Evolutionary conservation across 2,888 invertebrate species (phyloP).

Genomic region (Rhamphomyia laevipes): DNA sequence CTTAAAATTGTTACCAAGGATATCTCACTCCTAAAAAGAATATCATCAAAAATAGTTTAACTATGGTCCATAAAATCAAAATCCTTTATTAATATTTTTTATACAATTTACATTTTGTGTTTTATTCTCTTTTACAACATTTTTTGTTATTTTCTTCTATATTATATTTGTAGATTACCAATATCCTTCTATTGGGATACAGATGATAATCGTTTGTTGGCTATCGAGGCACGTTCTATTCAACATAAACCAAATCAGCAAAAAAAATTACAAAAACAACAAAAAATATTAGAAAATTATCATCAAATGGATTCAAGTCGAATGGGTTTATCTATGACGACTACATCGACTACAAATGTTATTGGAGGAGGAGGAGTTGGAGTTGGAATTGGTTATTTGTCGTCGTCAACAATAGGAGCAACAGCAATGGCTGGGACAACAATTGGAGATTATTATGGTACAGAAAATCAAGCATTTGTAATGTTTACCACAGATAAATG

Average conservation of each 20-base stretch:
- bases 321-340: neutral
- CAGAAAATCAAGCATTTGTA: slow-evolving; percentile 27
- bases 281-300: neutral
- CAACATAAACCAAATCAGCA: slow-evolving; percentile 25
- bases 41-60: no score
- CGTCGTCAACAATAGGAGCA: slow-evolving; percentile 5
- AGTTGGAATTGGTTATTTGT: slow-evolving; percentile 8
- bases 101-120: neutral
- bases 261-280: slow-evolving; percentile 17
- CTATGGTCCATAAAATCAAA: slow-evolving; percentile 1
- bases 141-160: neutral
- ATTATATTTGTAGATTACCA: slow-evolving; percentile 41
- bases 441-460: slow-evolving; percentile 15
- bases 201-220: slow-evolving; percentile 72
- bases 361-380: neutral
- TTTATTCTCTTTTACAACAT: neutral
- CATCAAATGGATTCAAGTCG: neutral
- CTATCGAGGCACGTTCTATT: slow-evolving; percentile 62
- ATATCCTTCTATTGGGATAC: slow-evolving; percentile 73
- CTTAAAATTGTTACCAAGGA: slow-evolving; percentile 2
- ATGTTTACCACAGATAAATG: slow-evolving; percentile 34
- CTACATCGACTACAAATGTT: neutral
- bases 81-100: neutral
- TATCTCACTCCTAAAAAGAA: no score
- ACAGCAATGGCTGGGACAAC: slow-evolving; percentile 3